These are phyloP conservation scores for Dipodomys spectabilis DNA, from an alignment of 2,113 vertebrate species.

Conservation along the genomic window DNA sequence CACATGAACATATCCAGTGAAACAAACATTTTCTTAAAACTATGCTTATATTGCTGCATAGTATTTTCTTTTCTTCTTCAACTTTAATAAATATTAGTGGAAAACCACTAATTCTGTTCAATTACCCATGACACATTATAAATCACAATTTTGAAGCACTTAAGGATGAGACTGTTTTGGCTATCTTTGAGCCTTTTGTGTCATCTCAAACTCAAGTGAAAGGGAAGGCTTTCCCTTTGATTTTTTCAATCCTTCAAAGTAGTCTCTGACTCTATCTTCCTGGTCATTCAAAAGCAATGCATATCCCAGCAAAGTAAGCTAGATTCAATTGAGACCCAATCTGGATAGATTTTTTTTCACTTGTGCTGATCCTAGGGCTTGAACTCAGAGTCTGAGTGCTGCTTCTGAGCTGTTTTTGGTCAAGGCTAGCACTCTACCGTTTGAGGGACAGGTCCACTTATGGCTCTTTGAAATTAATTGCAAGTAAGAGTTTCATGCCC, in stretches of 20 bases:
- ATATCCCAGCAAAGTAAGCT: background rate
- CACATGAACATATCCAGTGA: background rate
- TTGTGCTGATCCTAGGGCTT: too few relatives aligned
- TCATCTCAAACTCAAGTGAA: background rate
- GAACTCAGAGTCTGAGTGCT: too few relatives aligned
- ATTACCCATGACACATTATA: background rate
- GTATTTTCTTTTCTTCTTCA: background rate
- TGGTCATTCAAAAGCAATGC: background rate
- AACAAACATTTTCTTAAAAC: background rate
- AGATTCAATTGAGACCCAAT: background rate
- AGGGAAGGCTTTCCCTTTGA: background rate
- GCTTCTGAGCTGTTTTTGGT: too few relatives aligned
- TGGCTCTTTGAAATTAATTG: too few relatives aligned
- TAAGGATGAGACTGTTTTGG: background rate
- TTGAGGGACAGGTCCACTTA: too few relatives aligned
- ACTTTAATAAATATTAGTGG: background rate
- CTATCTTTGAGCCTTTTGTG: background rate
- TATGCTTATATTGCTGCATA: background rate
- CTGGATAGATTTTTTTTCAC: background rate
- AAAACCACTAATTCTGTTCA: background rate
- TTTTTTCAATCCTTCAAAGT: background rate
- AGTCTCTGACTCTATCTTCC: background rate
- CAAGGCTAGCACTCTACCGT: too few relatives aligned
- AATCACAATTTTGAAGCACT: background rate
- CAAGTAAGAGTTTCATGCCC: too few relatives aligned